Conservation (phyloP, 1,140 invertebrate species). For the Tetranychus urticae region DNA sequence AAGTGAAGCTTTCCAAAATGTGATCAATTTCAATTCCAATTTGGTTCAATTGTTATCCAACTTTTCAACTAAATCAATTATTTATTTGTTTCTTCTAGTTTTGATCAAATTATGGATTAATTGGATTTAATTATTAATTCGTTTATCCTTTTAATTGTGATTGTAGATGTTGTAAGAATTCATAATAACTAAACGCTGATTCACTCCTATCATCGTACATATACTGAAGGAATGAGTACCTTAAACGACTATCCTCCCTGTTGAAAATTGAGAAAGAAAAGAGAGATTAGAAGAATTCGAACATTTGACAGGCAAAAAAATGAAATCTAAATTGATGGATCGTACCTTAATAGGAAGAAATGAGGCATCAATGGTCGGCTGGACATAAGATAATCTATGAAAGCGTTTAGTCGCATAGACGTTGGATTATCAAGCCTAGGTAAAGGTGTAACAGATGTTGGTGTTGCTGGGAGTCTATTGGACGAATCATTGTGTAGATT, state of each 20-base stretch:
- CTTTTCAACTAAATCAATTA: too few species aligned
- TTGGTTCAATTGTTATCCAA: too few species aligned
- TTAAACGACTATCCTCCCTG: slow-evolving; percentile 63
- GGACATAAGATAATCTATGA: slow-evolving; percentile 59
- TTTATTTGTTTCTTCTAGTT: too few species aligned
- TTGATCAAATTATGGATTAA: too few species aligned
- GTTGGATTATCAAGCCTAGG: slow-evolving; percentile 49
- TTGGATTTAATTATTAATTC: too few species aligned
- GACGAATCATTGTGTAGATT: neutral
- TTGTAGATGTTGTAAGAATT: slow-evolving; percentile 90
- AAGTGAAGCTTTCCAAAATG: too few species aligned
- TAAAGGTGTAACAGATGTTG: slow-evolving; percentile 20
- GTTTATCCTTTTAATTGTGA: slow-evolving; percentile 39
- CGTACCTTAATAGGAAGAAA: slow-evolving; percentile 57
- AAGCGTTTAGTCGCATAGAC: slow-evolving; percentile 48
- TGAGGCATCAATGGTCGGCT: slow-evolving; percentile 50
- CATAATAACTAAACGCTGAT: slow-evolving; percentile 78
- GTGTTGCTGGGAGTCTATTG: neutral
- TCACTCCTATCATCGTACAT: slow-evolving; percentile 84
- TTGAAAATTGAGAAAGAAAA: slow-evolving; percentile 1
- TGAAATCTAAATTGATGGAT: neutral
- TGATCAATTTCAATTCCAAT: too few species aligned
- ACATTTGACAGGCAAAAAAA: slow-evolving; percentile 1
- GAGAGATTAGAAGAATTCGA: slow-evolving; percentile 3
- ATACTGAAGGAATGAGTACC: slow-evolving; percentile 56